These are phyloP conservation scores for Hydraecia micacea DNA, from an alignment of 2,888 invertebrate genomes.

Conservation along the genomic window DNA sequence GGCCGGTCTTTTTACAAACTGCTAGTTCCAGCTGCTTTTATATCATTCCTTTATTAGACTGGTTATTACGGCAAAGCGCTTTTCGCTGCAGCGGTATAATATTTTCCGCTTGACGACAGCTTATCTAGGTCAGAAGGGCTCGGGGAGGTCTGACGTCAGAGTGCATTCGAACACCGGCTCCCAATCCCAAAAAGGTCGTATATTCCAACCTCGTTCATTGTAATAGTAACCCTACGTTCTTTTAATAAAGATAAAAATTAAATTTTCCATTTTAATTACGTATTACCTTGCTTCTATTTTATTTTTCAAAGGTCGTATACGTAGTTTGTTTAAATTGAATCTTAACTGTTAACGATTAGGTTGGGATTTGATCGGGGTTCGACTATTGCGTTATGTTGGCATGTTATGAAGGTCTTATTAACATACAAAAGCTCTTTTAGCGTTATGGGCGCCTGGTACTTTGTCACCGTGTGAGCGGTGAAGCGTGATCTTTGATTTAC, in stretches of 20 bases:
- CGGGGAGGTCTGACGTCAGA: slow-evolving; percentile 81
- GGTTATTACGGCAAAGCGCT: slow-evolving; percentile 57
- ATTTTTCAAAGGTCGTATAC: slow-evolving; percentile 60
- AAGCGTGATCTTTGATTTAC: slow-evolving; percentile 53
- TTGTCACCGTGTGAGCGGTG: slow-evolving; percentile 47
- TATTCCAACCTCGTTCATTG: slow-evolving; percentile 27
- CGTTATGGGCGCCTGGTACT: slow-evolving; percentile 67
- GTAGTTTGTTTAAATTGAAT: slow-evolving; percentile 62
- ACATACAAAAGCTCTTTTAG: slow-evolving; percentile 67
- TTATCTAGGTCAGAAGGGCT: slow-evolving; percentile 83
- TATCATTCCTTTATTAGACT: slow-evolving; percentile 54
- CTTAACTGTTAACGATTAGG: slow-evolving; percentile 63
- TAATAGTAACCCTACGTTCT: slow-evolving; percentile 49
- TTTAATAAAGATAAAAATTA: slow-evolving; percentile 50
- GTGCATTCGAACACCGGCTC: slow-evolving; percentile 77
- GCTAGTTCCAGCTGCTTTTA: slow-evolving; percentile 48
- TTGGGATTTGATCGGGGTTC: slow-evolving; percentile 61
- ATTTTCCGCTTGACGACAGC: slow-evolving; percentile 82
- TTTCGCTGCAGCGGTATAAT: slow-evolving; percentile 58
- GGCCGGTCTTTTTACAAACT: slow-evolving; percentile 1
- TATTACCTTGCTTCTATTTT: slow-evolving; percentile 65
- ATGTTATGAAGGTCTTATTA: slow-evolving; percentile 69
- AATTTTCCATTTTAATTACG: slow-evolving; percentile 52
- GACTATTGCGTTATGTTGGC: slow-evolving; percentile 68
- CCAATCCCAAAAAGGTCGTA: slow-evolving; percentile 66